Evolutionary conservation across 1,140 invertebrate genomes (phyloP), one percentile per base, ranked within the genome.

Genomic region (Sycobia sp.): DNA sequence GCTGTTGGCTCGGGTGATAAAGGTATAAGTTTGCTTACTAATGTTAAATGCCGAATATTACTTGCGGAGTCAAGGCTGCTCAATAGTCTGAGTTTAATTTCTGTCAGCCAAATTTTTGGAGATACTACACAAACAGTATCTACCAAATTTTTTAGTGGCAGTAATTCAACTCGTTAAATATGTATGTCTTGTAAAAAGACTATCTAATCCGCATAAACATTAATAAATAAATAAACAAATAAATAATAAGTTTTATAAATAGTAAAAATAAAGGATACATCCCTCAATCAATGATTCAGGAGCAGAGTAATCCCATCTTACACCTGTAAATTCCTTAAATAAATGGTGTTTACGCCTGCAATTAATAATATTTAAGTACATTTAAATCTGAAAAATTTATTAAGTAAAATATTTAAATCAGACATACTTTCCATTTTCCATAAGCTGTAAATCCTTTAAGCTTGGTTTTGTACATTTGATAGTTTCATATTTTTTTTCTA

Each of bases 371-470:
- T 54, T 9, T 53, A 44, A 41, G 0, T 25, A 62, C n/a, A n/a
- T n/a, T n/a, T n/a, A n/a, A n/a, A n/a, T n/a, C n/a, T n/a, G n/a
- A n/a, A n/a, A 29, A 27, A 20, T 44, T 13, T 34, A 32, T 44
- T 22, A 16, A 44, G n/a, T 34, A 41, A 43, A 34, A 36, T 14
- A 25, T 29, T 20, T 29, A 23, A 41, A 38, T 7, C 5, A 14
- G 39, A 67, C 70, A 18, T 67, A 71, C 71, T 47, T 71, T 67
- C 70, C 71, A 50, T 22, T 27, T 22, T 66, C 55, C 16, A 73
- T 18, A 10, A 71, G 20, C 56, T 64, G 50, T 50, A 69, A 43
- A 59, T 73, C 71, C 0, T 25, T 11, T 7, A 67, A 39, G 50
- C 67, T 72, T 44, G 43, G 50, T 20, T 68, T 70, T 22, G 43